Percentiles rank a stretch among this genome's conserved stretches.
These are phyloP conservation scores for Lithobates sylvaticus DNA, from an alignment of 2,797 vertebrate species.

Conservation along the genomic window DNA sequence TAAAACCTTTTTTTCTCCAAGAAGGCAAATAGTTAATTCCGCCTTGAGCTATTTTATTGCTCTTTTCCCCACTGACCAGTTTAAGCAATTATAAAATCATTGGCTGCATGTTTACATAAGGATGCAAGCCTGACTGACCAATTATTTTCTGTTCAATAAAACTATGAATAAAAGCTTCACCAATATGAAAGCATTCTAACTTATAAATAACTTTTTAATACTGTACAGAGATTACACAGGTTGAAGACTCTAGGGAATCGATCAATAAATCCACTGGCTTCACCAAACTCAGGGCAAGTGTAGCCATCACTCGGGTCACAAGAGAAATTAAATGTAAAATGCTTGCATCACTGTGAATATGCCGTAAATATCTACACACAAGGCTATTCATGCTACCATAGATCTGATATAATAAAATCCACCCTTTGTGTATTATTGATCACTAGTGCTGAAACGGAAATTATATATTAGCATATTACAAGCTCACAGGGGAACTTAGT, in stretches of 20 bases:
- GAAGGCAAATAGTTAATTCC: conserved; percentile 10
- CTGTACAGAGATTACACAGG: conserved; percentile 40
- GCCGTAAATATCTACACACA: neutral
- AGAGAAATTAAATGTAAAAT: conserved; percentile 31
- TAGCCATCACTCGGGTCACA: conserved; percentile 44
- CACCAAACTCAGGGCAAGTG: conserved; percentile 12
- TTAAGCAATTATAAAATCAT: conserved; percentile 41
- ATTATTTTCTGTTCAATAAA: conserved; percentile 58
- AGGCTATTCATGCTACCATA: neutral
- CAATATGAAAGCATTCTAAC: conserved; percentile 18
- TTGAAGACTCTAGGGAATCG: neutral
- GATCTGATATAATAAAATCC: neutral
- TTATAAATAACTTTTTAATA: conserved; percentile 60
- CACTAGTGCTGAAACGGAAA: neutral
- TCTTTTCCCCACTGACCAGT: conserved; percentile 4
- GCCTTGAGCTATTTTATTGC: neutral
- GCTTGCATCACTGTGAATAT: neutral
- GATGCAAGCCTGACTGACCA: conserved; percentile 35
- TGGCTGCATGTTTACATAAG: conserved; percentile 48
- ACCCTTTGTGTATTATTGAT: conserved; percentile 19
- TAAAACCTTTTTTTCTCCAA: neutral
- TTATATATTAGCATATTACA: neutral
- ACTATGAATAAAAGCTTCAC: conserved; percentile 41
- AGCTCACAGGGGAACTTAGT: neutral
- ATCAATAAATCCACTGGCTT: conserved; percentile 26